Evolutionary conservation across 2,113 vertebrate genomes (phyloP).

Genomic region (Clarias magur): DNA sequence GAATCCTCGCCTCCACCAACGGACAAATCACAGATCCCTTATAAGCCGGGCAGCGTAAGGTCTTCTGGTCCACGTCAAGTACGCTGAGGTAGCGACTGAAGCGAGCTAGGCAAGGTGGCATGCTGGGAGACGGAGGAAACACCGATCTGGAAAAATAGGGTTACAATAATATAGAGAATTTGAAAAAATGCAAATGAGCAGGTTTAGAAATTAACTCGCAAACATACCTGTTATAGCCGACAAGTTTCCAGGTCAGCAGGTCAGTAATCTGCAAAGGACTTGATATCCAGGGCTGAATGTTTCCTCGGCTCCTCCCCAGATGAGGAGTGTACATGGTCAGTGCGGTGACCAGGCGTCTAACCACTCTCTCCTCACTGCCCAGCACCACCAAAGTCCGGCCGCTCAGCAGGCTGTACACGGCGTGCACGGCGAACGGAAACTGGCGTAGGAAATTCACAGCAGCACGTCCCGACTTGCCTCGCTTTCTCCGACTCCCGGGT

Average conservation of each 20-base stretch:
- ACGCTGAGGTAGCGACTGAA: conserved; percentile 88
- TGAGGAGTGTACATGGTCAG: conserved; percentile 88
- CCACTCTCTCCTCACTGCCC: conserved; percentile 80
- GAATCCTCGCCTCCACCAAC: conserved; percentile 79
- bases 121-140: conserved; percentile 64
- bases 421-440: conserved; percentile 89
- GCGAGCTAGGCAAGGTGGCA: conserved; percentile 78
- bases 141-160: conserved; percentile 61
- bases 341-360: conserved; percentile 81
- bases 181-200: neutral
- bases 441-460: conserved; percentile 87
- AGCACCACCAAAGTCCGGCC: conserved; percentile 88
- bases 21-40: conserved; percentile 77
- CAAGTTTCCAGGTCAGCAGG: conserved; percentile 93
- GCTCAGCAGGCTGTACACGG: conserved; percentile 88
- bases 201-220: neutral
- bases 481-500: conserved; percentile 63
- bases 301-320: conserved; percentile 65
- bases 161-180: neutral
- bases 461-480: conserved; percentile 78
- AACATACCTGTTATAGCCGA: conserved; percentile 88
- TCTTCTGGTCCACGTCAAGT: conserved; percentile 89
- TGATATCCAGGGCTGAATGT: conserved; percentile 80
- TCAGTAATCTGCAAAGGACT: conserved; percentile 84
- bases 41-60: conserved; percentile 84